Evolutionary conservation across 2,797 vertebrate species (phyloP), one percentile per base, ranked within the genome.

Genomic region (Cyprinella venusta): DNA sequence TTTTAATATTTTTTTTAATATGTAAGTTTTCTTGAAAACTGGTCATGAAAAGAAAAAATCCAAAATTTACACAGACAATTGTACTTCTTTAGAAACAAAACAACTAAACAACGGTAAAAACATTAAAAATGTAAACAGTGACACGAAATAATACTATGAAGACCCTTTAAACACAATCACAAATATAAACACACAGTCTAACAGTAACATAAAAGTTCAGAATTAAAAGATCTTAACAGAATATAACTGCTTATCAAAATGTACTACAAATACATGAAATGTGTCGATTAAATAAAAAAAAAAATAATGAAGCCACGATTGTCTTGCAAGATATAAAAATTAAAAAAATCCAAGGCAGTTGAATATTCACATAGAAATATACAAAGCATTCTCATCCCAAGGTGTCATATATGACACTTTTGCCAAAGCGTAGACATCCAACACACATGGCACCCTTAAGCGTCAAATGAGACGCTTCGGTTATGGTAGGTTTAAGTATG

Each of bases 241-340:
- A 85, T 33, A 85, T 76, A 19, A 80, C 83, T 78, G 80, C 18
- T 90, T 84, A 89, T 89, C 87, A 92, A 90, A 89, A 90, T 87
- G 65, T 54, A 85, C 82, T 33, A 82, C 52, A 48, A 50, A 81
- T 65, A 64, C 50, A 38, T 50, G 13, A 64, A 36, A 74, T 52
- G 61, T 52, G 77, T 65, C 26, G 48, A n/a, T 75, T 50, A 83
- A 56, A 19, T 30, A 67, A 19, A 74, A 68, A 52, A 8, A 76
- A 33, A 63, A 61, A 59, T 21, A 40, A 40, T 24, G 13, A 76
- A 61, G n/a, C 2, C 36, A 59, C 8, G 42, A 71, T 77, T 65
- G 74, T 65, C 74, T 65, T 64, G 50, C 38, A 24, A 61, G 52
- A 45, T 16, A 50, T 45, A 4, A 16, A 21, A 19, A 45, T 9